A percentile compares a stretch with the other conserved stretches of the same genome.
Conservation (phyloP, 2,888 invertebrate genomes). For the Torymus tubicola region DNA sequence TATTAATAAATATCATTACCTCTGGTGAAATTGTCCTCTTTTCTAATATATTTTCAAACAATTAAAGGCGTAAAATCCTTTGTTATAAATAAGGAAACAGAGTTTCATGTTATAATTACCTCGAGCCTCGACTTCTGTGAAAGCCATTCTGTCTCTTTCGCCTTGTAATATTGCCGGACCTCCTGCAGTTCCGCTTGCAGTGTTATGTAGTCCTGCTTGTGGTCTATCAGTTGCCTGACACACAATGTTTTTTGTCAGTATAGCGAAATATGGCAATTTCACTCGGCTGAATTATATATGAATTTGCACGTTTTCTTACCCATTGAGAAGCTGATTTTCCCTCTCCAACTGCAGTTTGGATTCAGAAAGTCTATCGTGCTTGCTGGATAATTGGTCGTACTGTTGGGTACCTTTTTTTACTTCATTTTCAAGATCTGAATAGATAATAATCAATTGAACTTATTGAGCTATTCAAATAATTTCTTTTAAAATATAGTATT, state of each 20-base stretch:
- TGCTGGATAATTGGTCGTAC: slow-evolving; percentile 87
- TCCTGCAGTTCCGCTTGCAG: slow-evolving; percentile 82
- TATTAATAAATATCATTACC: too few species aligned
- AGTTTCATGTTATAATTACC: slow-evolving; percentile 74
- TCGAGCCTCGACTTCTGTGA: slow-evolving; percentile 85
- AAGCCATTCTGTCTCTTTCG: slow-evolving; percentile 83
- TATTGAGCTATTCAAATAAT: too few species aligned
- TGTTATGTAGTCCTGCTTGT: slow-evolving; percentile 81
- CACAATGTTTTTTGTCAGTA: neutral
- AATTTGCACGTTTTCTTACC: slow-evolving; percentile 75
- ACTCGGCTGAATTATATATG: neutral
- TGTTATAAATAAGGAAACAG: too few species aligned
- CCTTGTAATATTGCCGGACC: slow-evolving; percentile 81
- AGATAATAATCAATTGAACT: too few species aligned
- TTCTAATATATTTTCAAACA: too few species aligned
- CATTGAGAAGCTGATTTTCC: slow-evolving; percentile 88
- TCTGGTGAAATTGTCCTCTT: too few species aligned
- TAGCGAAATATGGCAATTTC: neutral
- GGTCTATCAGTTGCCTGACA: slow-evolving; percentile 80
- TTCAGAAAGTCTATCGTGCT: slow-evolving; percentile 90
- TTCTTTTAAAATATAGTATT: too few species aligned
- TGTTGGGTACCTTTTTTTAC: slow-evolving; percentile 84
- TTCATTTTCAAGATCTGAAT: slow-evolving; percentile 82
- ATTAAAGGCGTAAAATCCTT: too few species aligned
- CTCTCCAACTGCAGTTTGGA: slow-evolving; percentile 89